A percentile compares a stretch with the other conserved stretches of the same genome.
These are phyloP conservation scores for Sceloporus tristichus DNA, from an alignment of 2,113 vertebrate genomes.

Conservation along the genomic window DNA sequence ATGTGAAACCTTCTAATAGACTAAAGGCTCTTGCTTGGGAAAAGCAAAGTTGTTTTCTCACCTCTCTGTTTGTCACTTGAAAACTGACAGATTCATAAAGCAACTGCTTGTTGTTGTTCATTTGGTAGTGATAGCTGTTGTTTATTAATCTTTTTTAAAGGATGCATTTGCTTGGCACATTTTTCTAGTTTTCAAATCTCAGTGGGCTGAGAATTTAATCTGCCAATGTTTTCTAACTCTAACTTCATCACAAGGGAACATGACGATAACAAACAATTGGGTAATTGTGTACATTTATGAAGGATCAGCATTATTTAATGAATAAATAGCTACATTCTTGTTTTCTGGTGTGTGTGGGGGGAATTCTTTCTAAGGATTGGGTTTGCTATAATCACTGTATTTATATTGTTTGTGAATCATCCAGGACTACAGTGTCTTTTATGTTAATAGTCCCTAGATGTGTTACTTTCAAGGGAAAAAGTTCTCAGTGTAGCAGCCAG, in stretches of 20 bases:
- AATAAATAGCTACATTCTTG: conserved; percentile 17
- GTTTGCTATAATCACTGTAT: conserved; percentile 15
- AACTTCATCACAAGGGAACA: conserved; percentile 3
- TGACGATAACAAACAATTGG: conserved; percentile 20
- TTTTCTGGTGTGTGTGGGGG: background rate
- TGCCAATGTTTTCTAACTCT: conserved; percentile 13
- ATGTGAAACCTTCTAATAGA: background rate
- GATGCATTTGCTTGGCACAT: background rate
- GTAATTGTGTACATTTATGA: conserved; percentile 8
- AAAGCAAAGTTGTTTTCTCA: background rate
- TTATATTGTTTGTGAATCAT: conserved; percentile 1
- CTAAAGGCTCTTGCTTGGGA: background rate
- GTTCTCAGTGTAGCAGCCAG: background rate
- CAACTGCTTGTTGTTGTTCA: background rate
- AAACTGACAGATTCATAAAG: background rate
- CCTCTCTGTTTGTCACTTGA: background rate
- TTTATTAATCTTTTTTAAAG: background rate
- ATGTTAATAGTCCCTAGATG: background rate
- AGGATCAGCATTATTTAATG: background rate
- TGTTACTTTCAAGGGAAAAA: conserved; percentile 5
- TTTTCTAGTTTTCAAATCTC: background rate
- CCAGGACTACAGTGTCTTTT: background rate
- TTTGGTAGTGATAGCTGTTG: background rate
- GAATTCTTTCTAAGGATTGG: background rate
- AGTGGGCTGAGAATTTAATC: background rate